Evolutionary conservation across 2,113 vertebrate genomes (phyloP).

Genomic region (Callithrix jacchus): DNA sequence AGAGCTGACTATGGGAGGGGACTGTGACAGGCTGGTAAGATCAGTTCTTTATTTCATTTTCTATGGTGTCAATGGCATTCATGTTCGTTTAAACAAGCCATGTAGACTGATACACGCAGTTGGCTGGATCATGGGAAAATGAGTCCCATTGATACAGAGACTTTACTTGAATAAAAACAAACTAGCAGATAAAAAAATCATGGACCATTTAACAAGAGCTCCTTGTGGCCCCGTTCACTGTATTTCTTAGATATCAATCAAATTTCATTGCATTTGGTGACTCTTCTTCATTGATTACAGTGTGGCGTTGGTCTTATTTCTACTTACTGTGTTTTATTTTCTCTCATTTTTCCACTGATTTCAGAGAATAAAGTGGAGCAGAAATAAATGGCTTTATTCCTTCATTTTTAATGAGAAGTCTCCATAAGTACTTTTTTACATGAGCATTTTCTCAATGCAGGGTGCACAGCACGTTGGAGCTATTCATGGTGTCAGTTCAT

Average conservation of each 20-base stretch:
- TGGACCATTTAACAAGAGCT: background rate
- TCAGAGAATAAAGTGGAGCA: background rate
- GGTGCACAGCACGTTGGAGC: background rate
- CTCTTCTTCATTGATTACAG: background rate
- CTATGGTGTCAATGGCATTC: background rate
- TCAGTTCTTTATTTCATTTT: background rate
- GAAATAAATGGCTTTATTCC: background rate
- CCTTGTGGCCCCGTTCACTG: background rate
- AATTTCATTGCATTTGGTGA: background rate
- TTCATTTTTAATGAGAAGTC: background rate
- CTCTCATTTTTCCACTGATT: constrained; percentile 8
- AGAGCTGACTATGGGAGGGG: background rate
- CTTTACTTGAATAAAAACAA: background rate
- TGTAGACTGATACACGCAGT: background rate
- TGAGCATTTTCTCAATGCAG: background rate
- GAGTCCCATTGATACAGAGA: background rate
- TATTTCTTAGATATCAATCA: background rate
- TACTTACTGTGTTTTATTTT: background rate
- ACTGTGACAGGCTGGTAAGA: background rate
- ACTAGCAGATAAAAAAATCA: constrained; percentile 22
- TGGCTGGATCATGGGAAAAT: background rate
- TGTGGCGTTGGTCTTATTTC: background rate
- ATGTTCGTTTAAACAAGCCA: background rate
- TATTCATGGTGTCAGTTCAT: background rate
- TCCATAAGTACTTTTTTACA: background rate